Evolutionary conservation across 2,797 vertebrate species (phyloP), one percentile per base, ranked within the genome.

Genomic region (Nannoperca australis): DNA sequence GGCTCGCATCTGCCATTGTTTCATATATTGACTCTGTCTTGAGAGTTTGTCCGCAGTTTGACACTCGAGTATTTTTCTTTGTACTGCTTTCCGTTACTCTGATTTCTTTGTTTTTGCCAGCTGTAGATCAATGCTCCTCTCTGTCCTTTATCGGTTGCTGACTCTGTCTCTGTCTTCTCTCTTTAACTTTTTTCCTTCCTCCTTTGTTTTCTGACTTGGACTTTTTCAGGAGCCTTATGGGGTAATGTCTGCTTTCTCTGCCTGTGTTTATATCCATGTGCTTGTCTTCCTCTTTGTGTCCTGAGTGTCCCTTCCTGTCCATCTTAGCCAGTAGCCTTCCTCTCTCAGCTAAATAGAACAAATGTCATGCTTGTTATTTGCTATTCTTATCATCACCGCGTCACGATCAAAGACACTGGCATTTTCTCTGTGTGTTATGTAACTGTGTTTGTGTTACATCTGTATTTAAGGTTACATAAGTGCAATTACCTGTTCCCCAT

Each of bases 211-310:
- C 89, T 95, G 92, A 95, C 92, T 96, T 94, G 96, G 95, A 94
- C 95, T 94, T 91, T 95, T 96, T 95, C 97, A 99, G 98, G 96
- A 99, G 97, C 96, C 96, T 99, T 86, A 97, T 97, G 97, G 97
- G 97, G 98, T 99, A 99, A 97, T 93, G 94, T 76, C 82, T 90
- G 78, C 83, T 84, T 74, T 88, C 83, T 86, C 54, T 84, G 59
- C 75, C 69, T 82, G 53, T 81, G 61, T 81, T 0, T 76, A 64
- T 81, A 14, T 90, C 62, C 74, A 24, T 54, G 54, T 87, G 40
- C 50, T 68, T 47, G 27, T 82, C 58, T 72, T 49, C 42, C 22
- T 70, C 11, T 88, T 58, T 84, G 49, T 61, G 49, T 83, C 60
- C 63, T 5, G 54, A 60, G 50, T 42, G 36, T 58, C 70, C 61